Base-by-base conservation (phyloP, 1,140 invertebrate genomes). In the Belonocnema kinseyi region DNA sequence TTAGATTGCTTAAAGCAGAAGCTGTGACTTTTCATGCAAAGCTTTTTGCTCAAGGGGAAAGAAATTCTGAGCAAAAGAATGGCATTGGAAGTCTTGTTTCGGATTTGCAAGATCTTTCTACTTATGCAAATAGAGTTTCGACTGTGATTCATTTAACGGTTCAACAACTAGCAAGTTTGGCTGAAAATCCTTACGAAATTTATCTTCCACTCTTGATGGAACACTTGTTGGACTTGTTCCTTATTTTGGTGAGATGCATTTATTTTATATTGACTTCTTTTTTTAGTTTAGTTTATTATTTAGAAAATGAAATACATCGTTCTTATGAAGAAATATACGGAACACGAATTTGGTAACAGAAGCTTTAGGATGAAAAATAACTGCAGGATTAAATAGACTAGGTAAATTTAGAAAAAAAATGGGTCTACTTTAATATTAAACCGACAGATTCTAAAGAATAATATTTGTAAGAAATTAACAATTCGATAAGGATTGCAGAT, bases 1-100 rank as follows among this genome's bases (percentile, higher is more conserved):
- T 97, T 74, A 90, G 94, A 72, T 83, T 92, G 51, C 88, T 97
- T n/a, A 93, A 94, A 87, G 86, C 90, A 77, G 95, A 96, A 92
- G 94, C 95, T 21, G 89, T 92, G 61, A 93, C 93, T 90, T 96
- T 93, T 87, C 94, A 93, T 81, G 85, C 89, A 75, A 92, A 93
- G 58, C 86, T 96, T 26, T 88, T 95, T 50, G 93, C 92, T 61
- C 95, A 95, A 90, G 94, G 93, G 50, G 95, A 95, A 89, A 85
- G 87, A 87, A 88, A 82, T 70, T 51, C 83, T 17, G 84, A 89
- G 19, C 77, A 85, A 50, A 86, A 87, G 81, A 76, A 83, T 51
- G 80, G 76, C 8, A 88, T 90, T 50, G 84, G 84, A 53, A 77
- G 78, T 33, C 74, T 92, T 13, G 73, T 89, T 3, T 85, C 86